A percentile compares a stretch with the other conserved stretches of the same genome.
These are phyloP conservation scores for Diceros bicornis DNA, from an alignment of 2,797 vertebrate species.

Conservation along the genomic window DNA sequence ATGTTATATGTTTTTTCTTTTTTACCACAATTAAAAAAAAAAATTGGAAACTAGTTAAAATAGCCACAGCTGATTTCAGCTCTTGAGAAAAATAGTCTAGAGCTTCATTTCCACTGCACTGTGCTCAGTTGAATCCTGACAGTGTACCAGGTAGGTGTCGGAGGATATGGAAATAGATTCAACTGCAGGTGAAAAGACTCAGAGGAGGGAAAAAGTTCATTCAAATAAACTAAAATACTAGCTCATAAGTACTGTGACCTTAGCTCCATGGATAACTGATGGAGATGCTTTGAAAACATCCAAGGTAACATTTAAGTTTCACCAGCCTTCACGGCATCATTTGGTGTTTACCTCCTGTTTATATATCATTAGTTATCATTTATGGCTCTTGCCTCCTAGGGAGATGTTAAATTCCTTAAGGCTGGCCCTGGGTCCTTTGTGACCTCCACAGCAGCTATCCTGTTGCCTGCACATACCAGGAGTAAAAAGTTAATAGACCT, in stretches of 20 bases:
- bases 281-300: neutral
- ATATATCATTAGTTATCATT: neutral
- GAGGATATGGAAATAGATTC: neutral
- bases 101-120: neutral
- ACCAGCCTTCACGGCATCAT: rapidly evolving
- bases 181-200: neutral
- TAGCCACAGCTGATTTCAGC: neutral
- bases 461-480: neutral
- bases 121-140: neutral
- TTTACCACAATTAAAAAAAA: neutral
- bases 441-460: neutral
- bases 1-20: neutral
- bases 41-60: neutral
- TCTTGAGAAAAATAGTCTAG: neutral
- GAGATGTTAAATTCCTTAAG: neutral
- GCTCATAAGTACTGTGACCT: neutral
- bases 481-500: neutral
- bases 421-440: neutral
- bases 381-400: neutral
- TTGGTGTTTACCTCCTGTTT: neutral
- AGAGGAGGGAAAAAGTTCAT: neutral
- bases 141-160: neutral
- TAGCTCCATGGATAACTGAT: neutral
- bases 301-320: neutral
- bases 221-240: neutral